Percentiles rank a stretch among this genome's conserved stretches.
Evolutionary conservation across 2,797 vertebrate species (phyloP).

Genomic region (Ceyx erithaca): DNA sequence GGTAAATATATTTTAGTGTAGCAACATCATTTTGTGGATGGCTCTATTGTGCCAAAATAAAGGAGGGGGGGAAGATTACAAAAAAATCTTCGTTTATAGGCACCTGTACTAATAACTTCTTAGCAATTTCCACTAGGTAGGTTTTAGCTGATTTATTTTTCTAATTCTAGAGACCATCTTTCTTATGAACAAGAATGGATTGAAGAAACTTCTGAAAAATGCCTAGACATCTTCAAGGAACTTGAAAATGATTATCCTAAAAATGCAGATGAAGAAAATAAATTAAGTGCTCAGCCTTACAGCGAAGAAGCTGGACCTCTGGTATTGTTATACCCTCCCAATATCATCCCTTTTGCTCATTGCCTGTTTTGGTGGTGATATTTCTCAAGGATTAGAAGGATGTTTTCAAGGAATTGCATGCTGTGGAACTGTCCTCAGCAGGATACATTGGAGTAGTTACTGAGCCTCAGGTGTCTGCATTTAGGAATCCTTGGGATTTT

Average conservation of each 20-base stretch:
- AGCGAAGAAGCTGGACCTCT: background rate
- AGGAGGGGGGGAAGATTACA: no score
- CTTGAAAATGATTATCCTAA: conserved; percentile 71
- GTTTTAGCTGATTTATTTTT: background rate
- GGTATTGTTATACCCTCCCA: background rate
- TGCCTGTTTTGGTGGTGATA: background rate
- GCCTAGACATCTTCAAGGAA: conserved; percentile 89
- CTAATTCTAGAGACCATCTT: conserved; percentile 79
- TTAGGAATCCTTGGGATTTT: background rate
- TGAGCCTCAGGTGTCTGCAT: background rate
- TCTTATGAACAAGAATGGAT: conserved; percentile 80
- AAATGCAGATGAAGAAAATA: background rate
- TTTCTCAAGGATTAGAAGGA: background rate
- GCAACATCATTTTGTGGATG: background rate
- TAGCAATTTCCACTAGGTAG: background rate
- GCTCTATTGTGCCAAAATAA: background rate
- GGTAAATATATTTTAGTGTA: background rate
- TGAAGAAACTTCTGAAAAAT: conserved; percentile 86
- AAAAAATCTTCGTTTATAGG: background rate
- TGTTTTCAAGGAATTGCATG: background rate
- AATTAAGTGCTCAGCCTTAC: background rate
- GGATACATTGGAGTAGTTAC: background rate
- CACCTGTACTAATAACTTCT: background rate
- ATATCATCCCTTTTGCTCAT: background rate
- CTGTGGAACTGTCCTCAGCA: background rate